Base-by-base conservation (phyloP, 2,797 vertebrate genomes). In the Stomatorhinus walkeri region DNA sequence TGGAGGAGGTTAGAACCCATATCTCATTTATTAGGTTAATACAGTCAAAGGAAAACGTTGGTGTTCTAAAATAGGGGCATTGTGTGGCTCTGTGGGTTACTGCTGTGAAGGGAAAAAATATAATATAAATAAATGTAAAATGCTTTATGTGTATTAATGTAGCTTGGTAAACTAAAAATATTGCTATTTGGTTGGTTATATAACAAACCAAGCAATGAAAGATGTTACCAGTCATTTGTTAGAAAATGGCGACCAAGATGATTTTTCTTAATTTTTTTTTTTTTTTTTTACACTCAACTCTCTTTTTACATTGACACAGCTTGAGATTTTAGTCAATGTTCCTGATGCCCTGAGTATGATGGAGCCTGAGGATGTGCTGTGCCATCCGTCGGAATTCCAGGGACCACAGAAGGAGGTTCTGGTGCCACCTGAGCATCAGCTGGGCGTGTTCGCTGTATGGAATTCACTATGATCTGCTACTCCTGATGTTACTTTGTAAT, bases 241-340 rank as follows among this genome's bases (percentile, higher is more conserved):
- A 79, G 72, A 6, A n/a, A 81, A 46, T n/a, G 36, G 19, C 40
- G 40, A 81, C 76, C 76, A 43, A 43, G 28, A 72, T 43, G 14
- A 46, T 19, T 46, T 46, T n/a, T 81, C 19, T 81, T 40, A 46
- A n/a, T 36, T 49, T 7, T 79, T 43, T 16, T 76, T 79, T 43
- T 16, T 79, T 79, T 32, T 32, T 32, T 32, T 32, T 32, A 32
- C 28, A 32, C 28, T 32, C 28, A 32, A 32, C 28, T 32, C 36
- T 40, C 19, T 72, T 72, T 19, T 81, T 46, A 46, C 16, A 19
- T 46, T 81, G 76, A n/a, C 7, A 81, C 95, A 99, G 98, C 93
- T 99, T 92, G 97, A 98, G 94, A 96, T 99, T 93, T 92, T 96
- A 89, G 92, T 96, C 91, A 96, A 95, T 92, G 92, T 96, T 90